phyloP scores from a whole-genome alignment of 2,113 vertebrate genomes.

The Origma solitaria region DNA sequence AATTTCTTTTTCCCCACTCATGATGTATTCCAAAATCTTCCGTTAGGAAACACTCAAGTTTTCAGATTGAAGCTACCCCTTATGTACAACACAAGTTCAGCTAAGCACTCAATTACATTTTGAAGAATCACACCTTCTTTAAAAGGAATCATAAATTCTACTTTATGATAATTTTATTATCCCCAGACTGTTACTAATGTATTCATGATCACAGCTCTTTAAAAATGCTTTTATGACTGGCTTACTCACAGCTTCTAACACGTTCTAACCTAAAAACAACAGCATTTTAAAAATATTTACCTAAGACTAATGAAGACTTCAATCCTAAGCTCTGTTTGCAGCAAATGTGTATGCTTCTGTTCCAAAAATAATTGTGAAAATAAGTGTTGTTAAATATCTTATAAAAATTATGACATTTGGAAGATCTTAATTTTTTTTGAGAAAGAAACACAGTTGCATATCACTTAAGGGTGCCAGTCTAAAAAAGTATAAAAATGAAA shows the following conservation, averaged over 20 bases:
- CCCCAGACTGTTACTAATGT: background rate
- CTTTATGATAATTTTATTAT: conserved; percentile 17
- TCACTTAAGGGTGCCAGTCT: background rate
- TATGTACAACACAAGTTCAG: background rate
- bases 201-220: conserved; percentile 6
- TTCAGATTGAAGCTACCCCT: background rate
- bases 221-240: background rate
- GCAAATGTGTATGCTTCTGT: background rate
- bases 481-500: background rate
- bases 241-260: background rate
- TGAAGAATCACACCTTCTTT: background rate
- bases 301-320: background rate
- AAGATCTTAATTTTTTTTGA: background rate
- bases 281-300: background rate
- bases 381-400: background rate
- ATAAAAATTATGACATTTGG: background rate
- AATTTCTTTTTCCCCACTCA: fast-evolving
- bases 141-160: background rate
- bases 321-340: background rate
- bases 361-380: background rate
- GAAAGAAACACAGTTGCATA: background rate
- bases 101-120: background rate
- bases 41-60: background rate
- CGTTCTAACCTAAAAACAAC: background rate
- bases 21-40: background rate